Base-by-base conservation (phyloP, 2,888 invertebrate species). In the Xestoiulus laeticollis region DNA sequence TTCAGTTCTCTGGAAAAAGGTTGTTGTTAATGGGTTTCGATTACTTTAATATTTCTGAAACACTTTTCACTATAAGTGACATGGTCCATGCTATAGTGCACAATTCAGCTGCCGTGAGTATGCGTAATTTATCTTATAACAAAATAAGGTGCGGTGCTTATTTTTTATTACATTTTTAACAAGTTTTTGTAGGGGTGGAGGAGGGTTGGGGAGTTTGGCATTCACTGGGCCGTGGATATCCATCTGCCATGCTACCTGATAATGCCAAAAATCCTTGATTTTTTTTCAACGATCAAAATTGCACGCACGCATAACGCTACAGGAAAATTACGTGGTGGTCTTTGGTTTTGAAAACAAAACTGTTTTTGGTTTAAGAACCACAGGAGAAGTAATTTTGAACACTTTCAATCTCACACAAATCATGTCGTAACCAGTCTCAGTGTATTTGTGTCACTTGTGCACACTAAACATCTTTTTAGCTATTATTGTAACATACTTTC, bases 151-250 rank as follows among this genome's bases (percentile, higher is more conserved):
- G 78, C 30, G 78, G 78, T 78, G 78, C 14, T 16, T 78, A 78
- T 78, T 78, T 78, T 78, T 78, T 78, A 78, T 78, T 30, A 16
- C 78, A 30, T 78, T 78, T 78, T 78, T 32, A 78, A 78, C 78
- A 30, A 78, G 30, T 78, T 78, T 78, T 78, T 78, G n/a, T 78
- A 4, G 14, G 14, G 14, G 14, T 78, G 8, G 26, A 22, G 59
- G 26, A n/a, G 14, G 38, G 38, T 12, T 48, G 10, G 8, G 26
- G 3, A 12, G 30, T 14, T 26, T 32, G 78, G 78, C 78, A 78
- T 78, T 78, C 78, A 78, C 78, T 78, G 78, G 78, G 30, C 78
- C 78, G 78, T 78, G 78, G 30, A 78, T 78, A 78, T 78, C 78
- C 78, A 78, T 78, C 78, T 78, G 78, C 78, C 78, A 78, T 78